Evolutionary conservation across 2,888 invertebrate species (phyloP), one percentile per base, ranked within the genome.

Genomic region (Pristionchus mayeri): DNA sequence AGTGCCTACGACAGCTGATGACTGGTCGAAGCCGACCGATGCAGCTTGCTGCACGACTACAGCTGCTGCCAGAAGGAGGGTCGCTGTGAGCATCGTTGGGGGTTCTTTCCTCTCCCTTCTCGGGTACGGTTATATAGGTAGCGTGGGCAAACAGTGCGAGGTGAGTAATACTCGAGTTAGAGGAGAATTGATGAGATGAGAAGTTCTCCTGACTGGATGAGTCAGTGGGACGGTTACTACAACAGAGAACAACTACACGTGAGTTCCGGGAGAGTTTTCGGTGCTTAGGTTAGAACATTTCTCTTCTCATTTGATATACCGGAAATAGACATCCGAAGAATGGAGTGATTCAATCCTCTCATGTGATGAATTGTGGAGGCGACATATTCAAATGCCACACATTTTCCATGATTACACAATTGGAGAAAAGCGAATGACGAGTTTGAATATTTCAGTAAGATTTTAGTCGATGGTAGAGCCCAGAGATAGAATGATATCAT

Each of bases 21-120:
- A 71, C 57, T 84, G 84, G 16, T 37, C 44, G 80, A 80, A 80
- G 11, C 80, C 80, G 30, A 80, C 50, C 7, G 76, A 27, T 24
- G 27, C 6, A 63, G 30, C 34, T 0, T 63, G 34, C 34, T 30
- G 30, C 63, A 34, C 34, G 21, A 27, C 3, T 3, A 63, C 34
- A 1, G 63, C 30, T 63, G 63, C 63, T 34, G 63, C 34, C 13
- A 63, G 30, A 3, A 63, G 63, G 18, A 63, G 34, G 4, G 63
- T 34, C 16, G 63, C 21, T 3, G 63, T 18, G 63, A 63, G 21
- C 63, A 63, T 63, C 30, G 34, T 63, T 63, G 63, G 4, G 27
- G 6, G 60, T 60, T 11, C 4, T 60, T 27, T 60, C 4, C 34
- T 34, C 34, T 63, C 60, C 24, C 37, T 18, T 21, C 34, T 27